Percentiles rank a stretch among this genome's conserved stretches.
Conservation (phyloP, 1,140 invertebrate species). For the Apis florea region DNA sequence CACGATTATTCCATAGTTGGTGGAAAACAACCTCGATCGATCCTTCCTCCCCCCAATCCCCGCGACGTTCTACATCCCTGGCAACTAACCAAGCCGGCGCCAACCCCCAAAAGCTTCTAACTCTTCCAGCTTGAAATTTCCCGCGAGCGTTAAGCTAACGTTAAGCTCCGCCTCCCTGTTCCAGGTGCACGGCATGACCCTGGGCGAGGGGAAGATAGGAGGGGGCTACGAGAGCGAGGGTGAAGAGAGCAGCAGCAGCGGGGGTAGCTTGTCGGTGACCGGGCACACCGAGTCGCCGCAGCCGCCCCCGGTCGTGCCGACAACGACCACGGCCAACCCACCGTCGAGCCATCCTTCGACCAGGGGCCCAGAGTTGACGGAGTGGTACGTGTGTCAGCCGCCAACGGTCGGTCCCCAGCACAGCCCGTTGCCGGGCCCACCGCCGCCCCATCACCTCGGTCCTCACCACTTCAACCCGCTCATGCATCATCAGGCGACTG, state of each 20-base stretch:
- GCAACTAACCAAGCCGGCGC: background rate
- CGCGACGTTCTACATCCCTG: too few species aligned
- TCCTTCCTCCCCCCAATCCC: too few species aligned
- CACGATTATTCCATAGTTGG: too few species aligned
- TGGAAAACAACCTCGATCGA: too few species aligned
- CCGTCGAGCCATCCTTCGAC: slow-evolving; percentile 60
- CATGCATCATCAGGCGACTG: slow-evolving; percentile 79
- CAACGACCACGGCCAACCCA: slow-evolving; percentile 61
- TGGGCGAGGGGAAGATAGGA: slow-evolving; percentile 74
- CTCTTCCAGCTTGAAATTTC: slow-evolving; percentile 4
- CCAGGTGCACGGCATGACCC: slow-evolving; percentile 77
- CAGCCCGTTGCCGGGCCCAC: slow-evolving; percentile 79
- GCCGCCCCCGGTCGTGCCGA: slow-evolving; percentile 74
- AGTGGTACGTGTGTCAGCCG: slow-evolving; percentile 84
- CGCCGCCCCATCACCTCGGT: slow-evolving; percentile 80
- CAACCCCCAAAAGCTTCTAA: too few species aligned
- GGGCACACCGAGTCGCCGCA: slow-evolving; percentile 77
- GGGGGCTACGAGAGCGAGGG: slow-evolving; percentile 79
- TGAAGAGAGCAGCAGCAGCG: slow-evolving; percentile 79
- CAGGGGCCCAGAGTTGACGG: slow-evolving; percentile 79
- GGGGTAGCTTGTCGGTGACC: slow-evolving; percentile 77
- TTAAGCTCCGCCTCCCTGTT: slow-evolving; percentile 42
- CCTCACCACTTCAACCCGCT: slow-evolving; percentile 78
- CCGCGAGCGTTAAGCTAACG: slow-evolving; percentile 14
- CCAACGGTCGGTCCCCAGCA: slow-evolving; percentile 75